Conservation (phyloP, 2,113 vertebrate species). For the Centropristis striata region DNA sequence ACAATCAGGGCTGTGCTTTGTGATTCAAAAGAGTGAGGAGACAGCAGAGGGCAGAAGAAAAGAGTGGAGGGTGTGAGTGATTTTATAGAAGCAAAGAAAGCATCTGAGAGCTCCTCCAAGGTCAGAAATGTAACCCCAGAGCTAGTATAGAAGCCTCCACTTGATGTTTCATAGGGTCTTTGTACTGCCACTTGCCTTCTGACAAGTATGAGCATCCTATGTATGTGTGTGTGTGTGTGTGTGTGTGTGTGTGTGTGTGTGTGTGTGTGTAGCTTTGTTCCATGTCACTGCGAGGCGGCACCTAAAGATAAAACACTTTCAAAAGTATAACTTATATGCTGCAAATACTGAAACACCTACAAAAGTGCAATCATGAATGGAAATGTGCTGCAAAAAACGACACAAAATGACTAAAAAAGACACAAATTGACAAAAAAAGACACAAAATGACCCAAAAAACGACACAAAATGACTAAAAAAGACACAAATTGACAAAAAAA, state of each 20-base stretch:
- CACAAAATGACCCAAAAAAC: too few relatives aligned
- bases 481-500: too few relatives aligned
- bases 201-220: slow-evolving; percentile 2
- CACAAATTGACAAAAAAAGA: too few relatives aligned
- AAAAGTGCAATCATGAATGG: not conserved
- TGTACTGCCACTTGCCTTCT: slow-evolving; percentile 35
- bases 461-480: too few relatives aligned
- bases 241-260: slow-evolving; percentile 4
- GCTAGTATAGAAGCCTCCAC: slow-evolving; percentile 42
- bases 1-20: slow-evolving; percentile 56
- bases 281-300: not conserved
- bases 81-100: slow-evolving; percentile 51
- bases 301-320: not conserved
- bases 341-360: not conserved
- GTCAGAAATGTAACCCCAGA: slow-evolving; percentile 54
- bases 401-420: too few relatives aligned
- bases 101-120: slow-evolving; percentile 53
- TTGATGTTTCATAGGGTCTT: slow-evolving; percentile 53
- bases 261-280: not conserved
- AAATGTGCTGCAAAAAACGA: not conserved
- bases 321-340: not conserved
- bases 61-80: slow-evolving; percentile 39
- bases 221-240: slow-evolving; percentile 1
- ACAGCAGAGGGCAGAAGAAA: slow-evolving; percentile 53
- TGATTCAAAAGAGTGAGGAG: slow-evolving; percentile 51